These are phyloP conservation scores for Myathropa florea DNA, from an alignment of 2,888 invertebrate genomes.

Conservation along the genomic window DNA sequence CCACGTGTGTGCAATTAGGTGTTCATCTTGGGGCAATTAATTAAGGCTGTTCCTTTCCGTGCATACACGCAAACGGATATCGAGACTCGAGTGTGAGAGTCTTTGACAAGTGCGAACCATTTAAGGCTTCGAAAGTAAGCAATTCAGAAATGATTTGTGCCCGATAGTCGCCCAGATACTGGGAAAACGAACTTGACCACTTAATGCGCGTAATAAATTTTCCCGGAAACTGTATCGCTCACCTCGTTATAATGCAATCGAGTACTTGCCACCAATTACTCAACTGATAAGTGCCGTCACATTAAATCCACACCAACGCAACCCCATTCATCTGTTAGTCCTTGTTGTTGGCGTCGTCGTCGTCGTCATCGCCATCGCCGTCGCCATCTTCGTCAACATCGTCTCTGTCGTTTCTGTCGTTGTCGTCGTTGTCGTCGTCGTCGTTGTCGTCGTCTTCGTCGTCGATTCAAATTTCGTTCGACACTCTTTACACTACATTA, in stretches of 20 bases:
- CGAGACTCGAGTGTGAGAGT: background rate
- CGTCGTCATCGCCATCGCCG: background rate
- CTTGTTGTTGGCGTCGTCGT: conserved; percentile 25
- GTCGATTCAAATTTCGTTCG: conserved; percentile 62
- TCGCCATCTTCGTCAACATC: background rate
- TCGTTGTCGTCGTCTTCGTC: background rate
- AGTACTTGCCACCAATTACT: conserved; percentile 58
- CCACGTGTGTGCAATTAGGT: conserved; percentile 1
- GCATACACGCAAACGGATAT: background rate
- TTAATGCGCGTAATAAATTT: conserved; percentile 43
- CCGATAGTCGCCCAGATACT: conserved; percentile 18
- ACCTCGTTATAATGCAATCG: conserved; percentile 63
- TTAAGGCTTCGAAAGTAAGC: background rate
- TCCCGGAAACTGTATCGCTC: conserved; percentile 43
- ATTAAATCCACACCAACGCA: conserved; percentile 62
- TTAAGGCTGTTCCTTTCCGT: background rate
- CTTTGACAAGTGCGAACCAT: background rate
- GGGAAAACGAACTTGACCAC: conserved; percentile 26
- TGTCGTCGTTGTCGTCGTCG: conserved; percentile 1
- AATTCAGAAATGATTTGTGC: conserved; percentile 25
- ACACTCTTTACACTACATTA: conserved; percentile 69
- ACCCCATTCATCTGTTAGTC: conserved; percentile 43
- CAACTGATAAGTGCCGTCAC: conserved; percentile 61
- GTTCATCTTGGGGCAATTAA: conserved; percentile 11
- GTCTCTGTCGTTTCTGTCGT: background rate